These are phyloP conservation scores for Echeneis naucrates DNA, from an alignment of 2,797 vertebrate species.

Conservation along the genomic window DNA sequence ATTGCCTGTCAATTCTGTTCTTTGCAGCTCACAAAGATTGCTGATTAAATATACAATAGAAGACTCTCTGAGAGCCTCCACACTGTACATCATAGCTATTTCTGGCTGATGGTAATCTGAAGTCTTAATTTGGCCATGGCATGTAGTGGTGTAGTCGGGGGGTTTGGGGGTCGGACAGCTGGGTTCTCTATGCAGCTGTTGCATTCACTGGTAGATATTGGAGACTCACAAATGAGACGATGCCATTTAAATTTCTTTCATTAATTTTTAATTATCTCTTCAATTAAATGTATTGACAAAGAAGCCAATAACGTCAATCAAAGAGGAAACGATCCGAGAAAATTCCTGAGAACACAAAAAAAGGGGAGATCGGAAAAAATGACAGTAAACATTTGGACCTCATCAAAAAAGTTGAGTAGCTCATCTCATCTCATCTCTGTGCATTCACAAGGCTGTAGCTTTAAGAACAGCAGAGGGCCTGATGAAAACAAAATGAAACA, in stretches of 20 bases:
- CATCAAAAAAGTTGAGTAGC: conserved; percentile 15
- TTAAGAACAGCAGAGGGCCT: conserved; percentile 21
- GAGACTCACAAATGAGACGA: conserved; percentile 33
- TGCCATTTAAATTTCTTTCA: neutral
- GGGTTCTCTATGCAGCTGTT: neutral
- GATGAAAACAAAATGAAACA: no score
- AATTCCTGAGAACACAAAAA: conserved; percentile 78
- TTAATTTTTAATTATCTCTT: conserved; percentile 19
- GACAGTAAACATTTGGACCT: conserved; percentile 27
- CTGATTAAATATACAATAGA: conserved; percentile 11
- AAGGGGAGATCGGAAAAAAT: conserved; percentile 36
- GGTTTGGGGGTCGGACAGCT: conserved; percentile 38
- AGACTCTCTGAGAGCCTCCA: neutral
- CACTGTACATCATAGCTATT: conserved; percentile 35
- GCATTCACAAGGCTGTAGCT: conserved; percentile 43
- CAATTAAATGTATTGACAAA: conserved; percentile 76
- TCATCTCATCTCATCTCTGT: conserved; percentile 44
- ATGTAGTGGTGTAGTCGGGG: conserved; percentile 21
- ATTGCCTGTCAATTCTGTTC: neutral
- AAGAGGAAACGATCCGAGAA: conserved; percentile 54
- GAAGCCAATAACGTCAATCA: conserved; percentile 49
- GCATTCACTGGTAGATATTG: neutral
- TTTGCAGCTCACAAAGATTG: conserved; percentile 1
- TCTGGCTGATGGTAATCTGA: conserved; percentile 22
- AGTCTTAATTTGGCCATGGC: conserved; percentile 37